Percentiles rank a stretch among this genome's conserved stretches.
phyloP scores from a whole-genome alignment of 2,888 invertebrate genomes.

The Punctoribates punctum region DNA sequence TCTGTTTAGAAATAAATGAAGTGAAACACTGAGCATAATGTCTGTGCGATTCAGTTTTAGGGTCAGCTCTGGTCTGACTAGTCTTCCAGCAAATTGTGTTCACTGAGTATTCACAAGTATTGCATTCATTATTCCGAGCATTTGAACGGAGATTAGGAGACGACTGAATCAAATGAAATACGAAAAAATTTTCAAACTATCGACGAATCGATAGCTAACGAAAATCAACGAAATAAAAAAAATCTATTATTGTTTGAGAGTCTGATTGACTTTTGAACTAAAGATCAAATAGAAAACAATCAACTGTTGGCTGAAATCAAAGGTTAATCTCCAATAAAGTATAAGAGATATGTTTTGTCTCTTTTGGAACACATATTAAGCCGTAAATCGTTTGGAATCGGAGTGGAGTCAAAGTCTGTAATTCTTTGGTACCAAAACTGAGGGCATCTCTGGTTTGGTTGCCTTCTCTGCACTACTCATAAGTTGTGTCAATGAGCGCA shows the following conservation, averaged over 20 bases:
- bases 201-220: too few species aligned
- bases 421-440: background rate
- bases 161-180: too few species aligned
- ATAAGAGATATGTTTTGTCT: background rate
- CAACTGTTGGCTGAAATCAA: background rate
- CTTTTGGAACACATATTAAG: background rate
- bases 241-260: too few species aligned
- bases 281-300: too few species aligned
- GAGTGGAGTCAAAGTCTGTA: background rate
- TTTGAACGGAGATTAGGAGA: too few species aligned
- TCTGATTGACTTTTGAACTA: too few species aligned
- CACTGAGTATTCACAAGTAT: too few species aligned
- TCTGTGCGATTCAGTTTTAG: slow-evolving; percentile 18
- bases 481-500: background rate
- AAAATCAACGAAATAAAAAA: too few species aligned
- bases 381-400: background rate
- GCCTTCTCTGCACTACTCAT: background rate
- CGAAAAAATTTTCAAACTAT: too few species aligned
- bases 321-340: slow-evolving; percentile 12
- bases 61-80: background rate
- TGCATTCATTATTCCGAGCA: too few species aligned
- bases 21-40: slow-evolving; percentile 18
- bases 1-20: slow-evolving; percentile 22
- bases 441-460: background rate
- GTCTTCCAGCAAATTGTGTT: background rate